phyloP scores from a whole-genome alignment of 1,140 invertebrate species.

The Micrasema minimum region DNA sequence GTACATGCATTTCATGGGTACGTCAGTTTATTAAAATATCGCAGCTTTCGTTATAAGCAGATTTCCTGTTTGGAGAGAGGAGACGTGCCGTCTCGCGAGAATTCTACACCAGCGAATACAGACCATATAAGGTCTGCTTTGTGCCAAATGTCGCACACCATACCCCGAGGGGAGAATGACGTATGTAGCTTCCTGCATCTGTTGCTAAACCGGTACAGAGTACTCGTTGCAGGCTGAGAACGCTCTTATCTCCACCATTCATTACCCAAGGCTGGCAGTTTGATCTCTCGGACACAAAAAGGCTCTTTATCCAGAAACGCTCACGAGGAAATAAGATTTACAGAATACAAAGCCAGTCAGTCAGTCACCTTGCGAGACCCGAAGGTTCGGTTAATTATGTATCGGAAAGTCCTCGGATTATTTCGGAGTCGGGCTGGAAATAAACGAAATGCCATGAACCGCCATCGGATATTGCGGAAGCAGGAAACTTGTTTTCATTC shows the following conservation, averaged over 20 bases:
- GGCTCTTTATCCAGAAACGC: background rate
- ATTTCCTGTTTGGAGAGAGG: background rate
- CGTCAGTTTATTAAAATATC: no score
- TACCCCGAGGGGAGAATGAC: constrained; percentile 3
- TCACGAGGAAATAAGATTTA: constrained; percentile 6
- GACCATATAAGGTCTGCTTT: constrained; percentile 27
- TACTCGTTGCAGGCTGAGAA: constrained; percentile 2
- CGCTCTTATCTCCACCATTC: constrained; percentile 22
- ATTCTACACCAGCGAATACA: background rate
- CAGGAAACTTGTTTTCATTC: constrained; percentile 11
- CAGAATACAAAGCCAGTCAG: constrained; percentile 3
- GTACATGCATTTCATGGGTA: background rate
- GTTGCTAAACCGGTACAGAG: constrained; percentile 22
- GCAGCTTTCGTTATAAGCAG: background rate
- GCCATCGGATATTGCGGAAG: constrained; percentile 28
- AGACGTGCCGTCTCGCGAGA: constrained; percentile 18
- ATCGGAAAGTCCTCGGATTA: constrained; percentile 27
- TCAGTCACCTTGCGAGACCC: constrained; percentile 11
- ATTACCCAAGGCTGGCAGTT: constrained; percentile 2
- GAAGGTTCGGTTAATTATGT: constrained; percentile 3
- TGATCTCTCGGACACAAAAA: constrained; percentile 1
- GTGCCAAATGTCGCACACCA: constrained; percentile 11
- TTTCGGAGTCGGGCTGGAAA: constrained; percentile 11
- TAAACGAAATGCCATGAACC: constrained; percentile 24
- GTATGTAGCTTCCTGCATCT: constrained; percentile 27